phyloP scores from a whole-genome alignment of 2,888 invertebrate genomes.

The Callyntrura guangdongensis region DNA sequence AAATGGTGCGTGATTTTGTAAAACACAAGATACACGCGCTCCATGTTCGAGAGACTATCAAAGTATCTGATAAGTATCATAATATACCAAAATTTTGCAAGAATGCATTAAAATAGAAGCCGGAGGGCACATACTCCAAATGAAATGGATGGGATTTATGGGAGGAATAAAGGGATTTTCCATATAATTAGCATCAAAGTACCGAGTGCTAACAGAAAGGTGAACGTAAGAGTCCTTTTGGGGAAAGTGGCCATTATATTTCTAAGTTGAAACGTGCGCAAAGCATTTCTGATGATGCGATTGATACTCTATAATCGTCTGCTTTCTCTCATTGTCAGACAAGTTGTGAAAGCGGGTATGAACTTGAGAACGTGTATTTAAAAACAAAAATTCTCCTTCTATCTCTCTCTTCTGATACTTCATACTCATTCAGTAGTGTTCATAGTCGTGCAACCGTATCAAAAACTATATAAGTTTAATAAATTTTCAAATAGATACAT shows the following conservation, averaged over 20 bases:
- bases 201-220: neutral
- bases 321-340: too few relatives aligned
- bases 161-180: neutral
- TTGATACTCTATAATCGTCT: too few relatives aligned
- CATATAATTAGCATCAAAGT: neutral
- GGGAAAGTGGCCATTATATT: neutral
- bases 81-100: neutral
- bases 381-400: neutral
- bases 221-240: neutral
- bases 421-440: neutral
- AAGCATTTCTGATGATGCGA: neutral
- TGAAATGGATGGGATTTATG: neutral
- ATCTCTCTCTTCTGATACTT: too few relatives aligned
- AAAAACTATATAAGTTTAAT: neutral
- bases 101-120: neutral
- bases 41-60: neutral
- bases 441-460: neutral
- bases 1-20: neutral
- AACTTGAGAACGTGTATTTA: slow-evolving; percentile 7
- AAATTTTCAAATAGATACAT: slow-evolving; percentile 13
- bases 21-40: neutral
- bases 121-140: neutral
- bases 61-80: neutral
- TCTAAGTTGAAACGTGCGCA: too few relatives aligned
- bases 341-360: too few relatives aligned